Conservation (phyloP, 2,888 invertebrate species). For the Chymomyza procnemis region DNA sequence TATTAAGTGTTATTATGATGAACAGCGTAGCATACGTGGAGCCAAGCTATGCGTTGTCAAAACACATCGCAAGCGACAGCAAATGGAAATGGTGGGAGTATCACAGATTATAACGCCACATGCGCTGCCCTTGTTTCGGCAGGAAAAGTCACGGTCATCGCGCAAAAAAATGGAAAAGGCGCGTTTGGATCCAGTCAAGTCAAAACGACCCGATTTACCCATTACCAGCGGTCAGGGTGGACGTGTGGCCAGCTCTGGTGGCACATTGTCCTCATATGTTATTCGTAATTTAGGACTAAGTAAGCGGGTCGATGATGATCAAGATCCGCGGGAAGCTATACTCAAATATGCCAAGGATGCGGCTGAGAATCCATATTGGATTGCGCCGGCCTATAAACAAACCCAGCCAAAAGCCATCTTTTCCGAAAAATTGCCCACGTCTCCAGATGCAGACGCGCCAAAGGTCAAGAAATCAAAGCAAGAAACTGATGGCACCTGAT, state of each 20-base stretch:
- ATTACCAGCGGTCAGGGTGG: constrained; percentile 95
- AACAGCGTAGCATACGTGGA: constrained; percentile 90
- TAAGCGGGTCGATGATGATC: constrained; percentile 93
- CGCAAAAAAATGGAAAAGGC: constrained; percentile 95
- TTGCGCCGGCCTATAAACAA: constrained; percentile 92
- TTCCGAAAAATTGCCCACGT: constrained; percentile 77
- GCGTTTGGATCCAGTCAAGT: constrained; percentile 90
- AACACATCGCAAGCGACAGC: constrained; percentile 87
- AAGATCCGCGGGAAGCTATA: constrained; percentile 96
- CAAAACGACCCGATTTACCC: constrained; percentile 89
- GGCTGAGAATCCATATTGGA: constrained; percentile 97
- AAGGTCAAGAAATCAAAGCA: constrained; percentile 76
- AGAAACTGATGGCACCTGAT: constrained; percentile 35
- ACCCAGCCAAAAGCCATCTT: constrained; percentile 93
- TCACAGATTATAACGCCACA: constrained; percentile 98
- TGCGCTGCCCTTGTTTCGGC: constrained; percentile 95
- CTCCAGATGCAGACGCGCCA: constrained; percentile 53
- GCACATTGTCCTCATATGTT: constrained; percentile 96
- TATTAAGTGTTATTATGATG: constrained; percentile 94
- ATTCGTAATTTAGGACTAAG: constrained; percentile 96
- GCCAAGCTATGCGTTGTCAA: constrained; percentile 94
- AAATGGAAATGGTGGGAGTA: constrained; percentile 91
- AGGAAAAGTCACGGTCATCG: constrained; percentile 92
- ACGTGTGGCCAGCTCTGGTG: constrained; percentile 92
- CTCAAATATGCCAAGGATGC: constrained; percentile 96